A percentile compares a stretch with the other conserved stretches of the same genome.
Conservation (phyloP, 2,888 invertebrate genomes). For the Deilephila porcellus region DNA sequence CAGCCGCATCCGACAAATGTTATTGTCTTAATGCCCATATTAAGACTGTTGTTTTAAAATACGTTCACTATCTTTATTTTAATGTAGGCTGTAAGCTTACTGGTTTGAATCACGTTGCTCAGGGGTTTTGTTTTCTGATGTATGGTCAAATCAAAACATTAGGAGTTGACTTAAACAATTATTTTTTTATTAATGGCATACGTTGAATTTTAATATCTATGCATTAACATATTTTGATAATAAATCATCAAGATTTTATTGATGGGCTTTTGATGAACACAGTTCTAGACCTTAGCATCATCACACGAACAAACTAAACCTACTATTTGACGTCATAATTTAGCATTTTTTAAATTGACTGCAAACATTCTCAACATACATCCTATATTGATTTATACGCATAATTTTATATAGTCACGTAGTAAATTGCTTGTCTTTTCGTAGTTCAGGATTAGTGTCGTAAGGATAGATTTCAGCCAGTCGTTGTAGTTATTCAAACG, state of each 20-base stretch:
- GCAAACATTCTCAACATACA: neutral
- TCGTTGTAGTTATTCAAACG: constrained; percentile 4
- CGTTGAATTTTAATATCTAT: too few species aligned
- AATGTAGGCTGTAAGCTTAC: constrained; percentile 34
- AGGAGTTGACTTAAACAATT: too few species aligned
- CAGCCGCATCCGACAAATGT: constrained; percentile 53
- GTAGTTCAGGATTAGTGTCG: neutral
- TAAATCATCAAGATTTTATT: too few species aligned
- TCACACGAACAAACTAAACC: too few species aligned
- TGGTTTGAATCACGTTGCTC: neutral
- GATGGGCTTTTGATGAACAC: too few species aligned
- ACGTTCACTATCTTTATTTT: constrained; percentile 51
- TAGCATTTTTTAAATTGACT: too few species aligned
- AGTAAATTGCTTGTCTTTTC: neutral
- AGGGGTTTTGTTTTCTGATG: neutral
- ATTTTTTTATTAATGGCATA: too few species aligned
- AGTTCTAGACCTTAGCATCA: too few species aligned
- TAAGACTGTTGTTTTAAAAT: constrained; percentile 54
- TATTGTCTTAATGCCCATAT: constrained; percentile 72
- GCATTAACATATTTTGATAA: too few species aligned
- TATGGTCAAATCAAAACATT: neutral
- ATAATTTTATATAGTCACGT: neutral
- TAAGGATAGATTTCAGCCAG: neutral
- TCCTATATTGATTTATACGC: neutral
- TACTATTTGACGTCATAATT: too few species aligned